These are phyloP conservation scores for Andricus grossulariae DNA, from an alignment of 1,140 invertebrate genomes.

Conservation along the genomic window DNA sequence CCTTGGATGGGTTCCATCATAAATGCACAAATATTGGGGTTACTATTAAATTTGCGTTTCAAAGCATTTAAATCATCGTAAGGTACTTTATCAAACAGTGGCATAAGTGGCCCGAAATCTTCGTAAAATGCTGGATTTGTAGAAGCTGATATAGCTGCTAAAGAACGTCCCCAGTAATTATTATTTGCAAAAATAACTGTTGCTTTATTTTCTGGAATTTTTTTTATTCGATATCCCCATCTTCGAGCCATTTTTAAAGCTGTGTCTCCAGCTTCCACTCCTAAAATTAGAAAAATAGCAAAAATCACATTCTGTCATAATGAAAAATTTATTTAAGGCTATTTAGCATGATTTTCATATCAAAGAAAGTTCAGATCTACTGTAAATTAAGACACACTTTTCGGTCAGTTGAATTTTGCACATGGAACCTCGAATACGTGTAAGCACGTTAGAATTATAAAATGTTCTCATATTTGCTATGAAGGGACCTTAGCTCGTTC, in stretches of 20 bases:
- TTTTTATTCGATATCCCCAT: slow-evolving; percentile 89
- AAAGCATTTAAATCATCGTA: slow-evolving; percentile 71
- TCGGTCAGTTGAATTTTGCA: too few relatives aligned
- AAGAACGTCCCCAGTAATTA: slow-evolving; percentile 90
- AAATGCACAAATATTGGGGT: slow-evolving; percentile 79
- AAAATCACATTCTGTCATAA: too few relatives aligned
- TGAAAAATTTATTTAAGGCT: too few relatives aligned
- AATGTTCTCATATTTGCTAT: too few relatives aligned
- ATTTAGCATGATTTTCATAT: too few relatives aligned
- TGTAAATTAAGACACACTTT: too few relatives aligned
- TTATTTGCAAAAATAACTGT: slow-evolving; percentile 85
- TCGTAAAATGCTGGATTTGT: slow-evolving; percentile 82
- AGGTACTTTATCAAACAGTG: slow-evolving; percentile 83
- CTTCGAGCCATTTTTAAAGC: slow-evolving; percentile 85
- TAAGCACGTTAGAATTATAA: too few relatives aligned
- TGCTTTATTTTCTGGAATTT: slow-evolving; percentile 83
- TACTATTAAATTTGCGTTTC: slow-evolving; percentile 40
- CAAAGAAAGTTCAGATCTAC: too few relatives aligned
- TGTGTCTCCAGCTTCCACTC: slow-evolving; percentile 88
- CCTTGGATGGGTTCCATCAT: slow-evolving; percentile 93
- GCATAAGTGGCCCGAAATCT: slow-evolving; percentile 88
- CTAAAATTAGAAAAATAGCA: slow-evolving; percentile 66
- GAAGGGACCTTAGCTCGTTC: too few relatives aligned
- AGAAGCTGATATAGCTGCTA: slow-evolving; percentile 87
- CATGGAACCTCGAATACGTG: too few relatives aligned